Conservation (phyloP, 2,888 invertebrate species). For the Apodemia hepburni region DNA sequence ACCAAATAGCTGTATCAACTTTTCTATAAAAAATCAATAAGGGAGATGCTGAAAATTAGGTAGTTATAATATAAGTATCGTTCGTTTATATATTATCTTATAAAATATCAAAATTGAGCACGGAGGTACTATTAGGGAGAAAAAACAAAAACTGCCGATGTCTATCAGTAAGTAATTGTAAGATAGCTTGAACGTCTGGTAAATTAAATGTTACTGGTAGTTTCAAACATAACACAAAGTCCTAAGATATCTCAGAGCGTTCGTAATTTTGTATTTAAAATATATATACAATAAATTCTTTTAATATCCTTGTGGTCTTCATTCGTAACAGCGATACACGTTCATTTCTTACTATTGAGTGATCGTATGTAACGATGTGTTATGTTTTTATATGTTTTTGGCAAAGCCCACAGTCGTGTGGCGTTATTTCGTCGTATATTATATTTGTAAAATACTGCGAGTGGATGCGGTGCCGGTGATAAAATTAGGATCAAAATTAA, state of each 20-base stretch:
- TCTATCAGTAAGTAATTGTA: conserved; percentile 56
- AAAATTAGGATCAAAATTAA: conserved; percentile 75
- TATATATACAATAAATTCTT: conserved; percentile 49
- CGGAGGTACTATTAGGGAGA: conserved; percentile 74
- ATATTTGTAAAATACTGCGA: conserved; percentile 74
- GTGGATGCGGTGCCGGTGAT: conserved; percentile 76
- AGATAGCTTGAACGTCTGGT: conserved; percentile 52
- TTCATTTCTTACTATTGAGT: conserved; percentile 59
- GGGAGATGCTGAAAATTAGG: conserved; percentile 69
- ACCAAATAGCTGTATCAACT: conserved; percentile 78
- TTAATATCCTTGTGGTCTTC: conserved; percentile 79
- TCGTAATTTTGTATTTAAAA: conserved; percentile 63
- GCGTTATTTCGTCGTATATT: conserved; percentile 58
- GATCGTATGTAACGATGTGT: conserved; percentile 48
- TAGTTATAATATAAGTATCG: conserved; percentile 72
- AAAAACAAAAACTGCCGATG: conserved; percentile 71
- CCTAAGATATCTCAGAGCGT: conserved; percentile 40
- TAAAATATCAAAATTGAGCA: conserved; percentile 68
- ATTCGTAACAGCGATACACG: conserved; percentile 74
- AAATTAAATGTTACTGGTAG: conserved; percentile 31
- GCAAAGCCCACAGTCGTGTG: conserved; percentile 57
- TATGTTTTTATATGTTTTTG: conserved; percentile 49
- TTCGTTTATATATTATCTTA: conserved; percentile 59
- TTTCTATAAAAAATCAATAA: conserved; percentile 75
- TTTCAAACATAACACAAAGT: conserved; percentile 36